Evolutionary conservation across 2,888 invertebrate genomes (phyloP).

Genomic region (Pimpla rufipes): DNA sequence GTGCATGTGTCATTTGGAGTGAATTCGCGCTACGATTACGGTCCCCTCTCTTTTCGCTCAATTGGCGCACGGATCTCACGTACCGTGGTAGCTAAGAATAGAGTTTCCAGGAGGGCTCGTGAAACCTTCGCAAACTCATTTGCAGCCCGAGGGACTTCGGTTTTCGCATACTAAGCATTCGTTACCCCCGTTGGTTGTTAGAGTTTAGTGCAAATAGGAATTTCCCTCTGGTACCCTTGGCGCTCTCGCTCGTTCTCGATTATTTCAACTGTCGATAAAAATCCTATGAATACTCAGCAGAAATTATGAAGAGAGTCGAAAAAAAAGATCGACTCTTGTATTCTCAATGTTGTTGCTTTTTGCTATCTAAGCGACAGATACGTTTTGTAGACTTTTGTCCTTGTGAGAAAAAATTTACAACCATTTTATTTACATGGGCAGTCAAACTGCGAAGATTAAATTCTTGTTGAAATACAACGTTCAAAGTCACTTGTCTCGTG

Average conservation of each 20-base stretch:
- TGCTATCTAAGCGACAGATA: background rate
- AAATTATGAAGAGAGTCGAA: background rate
- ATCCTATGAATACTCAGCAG: background rate
- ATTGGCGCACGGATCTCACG: conserved; percentile 43
- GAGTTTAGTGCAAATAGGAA: conserved; percentile 52
- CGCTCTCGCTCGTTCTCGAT: background rate
- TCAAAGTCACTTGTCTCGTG: conserved; percentile 4
- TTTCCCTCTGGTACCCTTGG: conserved; percentile 24
- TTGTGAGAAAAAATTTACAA: background rate
- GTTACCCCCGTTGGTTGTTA: conserved; percentile 22
- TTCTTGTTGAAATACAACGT: conserved; percentile 3
- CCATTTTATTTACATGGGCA: no score
- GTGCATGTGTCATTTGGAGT: conserved; percentile 61
- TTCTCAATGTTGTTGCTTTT: background rate
- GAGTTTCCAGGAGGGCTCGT: conserved; percentile 22
- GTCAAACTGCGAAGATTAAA: background rate
- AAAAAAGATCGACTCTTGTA: background rate
- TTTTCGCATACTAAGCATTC: conserved; percentile 49
- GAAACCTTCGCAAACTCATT: conserved; percentile 56
- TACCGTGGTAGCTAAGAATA: conserved; percentile 32
- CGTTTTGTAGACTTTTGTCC: background rate
- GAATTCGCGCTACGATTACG: conserved; percentile 38
- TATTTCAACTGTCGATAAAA: background rate
- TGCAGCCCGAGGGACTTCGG: conserved; percentile 47
- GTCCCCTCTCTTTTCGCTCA: conserved; percentile 44